phyloP scores from a whole-genome alignment of 1,140 invertebrate species.

The Pseudachorutes palmiensis region DNA sequence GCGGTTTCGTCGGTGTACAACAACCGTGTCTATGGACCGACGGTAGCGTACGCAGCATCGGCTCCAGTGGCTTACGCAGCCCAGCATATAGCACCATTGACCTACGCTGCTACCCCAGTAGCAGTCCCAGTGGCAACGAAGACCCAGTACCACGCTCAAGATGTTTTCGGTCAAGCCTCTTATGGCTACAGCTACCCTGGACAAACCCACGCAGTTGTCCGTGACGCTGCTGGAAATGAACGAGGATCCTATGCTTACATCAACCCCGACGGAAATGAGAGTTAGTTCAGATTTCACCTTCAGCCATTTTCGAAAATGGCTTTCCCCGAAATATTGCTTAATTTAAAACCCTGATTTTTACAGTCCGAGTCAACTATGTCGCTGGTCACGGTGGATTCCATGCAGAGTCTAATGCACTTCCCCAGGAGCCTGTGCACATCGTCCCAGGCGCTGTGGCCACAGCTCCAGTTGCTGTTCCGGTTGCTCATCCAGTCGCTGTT shows the following conservation, averaged over 20 bases:
- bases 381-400: conserved; percentile 49
- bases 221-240: conserved; percentile 42
- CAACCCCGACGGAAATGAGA: conserved; percentile 21
- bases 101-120: conserved; percentile 19
- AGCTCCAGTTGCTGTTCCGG: conserved; percentile 17
- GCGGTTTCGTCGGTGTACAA: too few relatives aligned
- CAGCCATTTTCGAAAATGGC: background rate
- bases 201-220: conserved; percentile 33
- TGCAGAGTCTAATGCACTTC: conserved; percentile 47
- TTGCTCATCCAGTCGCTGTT: background rate
- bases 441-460: conserved; percentile 37
- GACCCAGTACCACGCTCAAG: conserved; percentile 40
- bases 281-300: background rate
- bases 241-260: conserved; percentile 25
- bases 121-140: conserved; percentile 33
- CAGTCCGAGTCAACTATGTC: conserved; percentile 43
- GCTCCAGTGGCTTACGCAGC: conserved; percentile 10
- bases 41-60: conserved; percentile 16
- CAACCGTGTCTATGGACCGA: too few relatives aligned
- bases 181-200: conserved; percentile 38
- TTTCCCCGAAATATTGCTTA: background rate
- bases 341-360: too few relatives aligned
- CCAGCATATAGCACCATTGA: conserved; percentile 10
- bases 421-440: conserved; percentile 45
- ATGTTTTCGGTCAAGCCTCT: conserved; percentile 34